phyloP scores from a whole-genome alignment of 2,888 invertebrate genomes.

The Oasisia sp. region DNA sequence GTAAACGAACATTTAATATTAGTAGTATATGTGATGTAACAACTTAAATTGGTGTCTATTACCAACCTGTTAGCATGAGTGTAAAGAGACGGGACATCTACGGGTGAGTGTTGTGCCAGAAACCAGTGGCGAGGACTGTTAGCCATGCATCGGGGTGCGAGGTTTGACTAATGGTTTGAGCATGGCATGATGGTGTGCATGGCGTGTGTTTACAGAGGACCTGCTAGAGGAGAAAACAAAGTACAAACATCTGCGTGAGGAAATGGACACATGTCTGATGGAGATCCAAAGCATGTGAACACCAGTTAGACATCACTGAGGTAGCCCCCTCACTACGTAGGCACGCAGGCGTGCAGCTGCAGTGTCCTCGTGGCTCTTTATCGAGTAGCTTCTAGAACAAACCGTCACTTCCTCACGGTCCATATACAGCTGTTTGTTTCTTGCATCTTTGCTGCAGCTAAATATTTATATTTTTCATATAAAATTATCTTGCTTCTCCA shows the following conservation, averaged over 20 bases:
- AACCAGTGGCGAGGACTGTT: neutral
- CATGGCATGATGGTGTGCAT: constrained; percentile 17
- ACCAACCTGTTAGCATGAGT: neutral
- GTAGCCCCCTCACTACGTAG: neutral
- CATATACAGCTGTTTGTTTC: neutral
- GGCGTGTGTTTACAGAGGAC: constrained; percentile 82
- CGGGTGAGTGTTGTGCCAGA: neutral
- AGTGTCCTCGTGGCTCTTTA: neutral
- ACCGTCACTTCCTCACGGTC: neutral
- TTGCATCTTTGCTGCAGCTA: neutral
- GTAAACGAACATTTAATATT: neutral
- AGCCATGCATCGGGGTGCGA: neutral
- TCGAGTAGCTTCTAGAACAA: neutral
- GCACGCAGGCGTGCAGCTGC: neutral
- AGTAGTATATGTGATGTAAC: neutral
- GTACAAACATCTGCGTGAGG: constrained; percentile 96
- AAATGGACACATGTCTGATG: constrained; percentile 78
- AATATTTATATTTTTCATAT: too few species aligned
- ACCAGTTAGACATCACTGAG: constrained; percentile 19
- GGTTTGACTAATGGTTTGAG: neutral
- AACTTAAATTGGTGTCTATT: neutral
- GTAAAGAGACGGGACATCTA: neutral
- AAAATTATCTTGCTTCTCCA: too few species aligned
- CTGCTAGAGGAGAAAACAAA: constrained; percentile 93
- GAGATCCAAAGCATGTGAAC: constrained; percentile 42